A percentile compares a stretch with the other conserved stretches of the same genome.
Conservation (phyloP, 2,888 invertebrate genomes). For the Eudasyphora cyanicolor region DNA sequence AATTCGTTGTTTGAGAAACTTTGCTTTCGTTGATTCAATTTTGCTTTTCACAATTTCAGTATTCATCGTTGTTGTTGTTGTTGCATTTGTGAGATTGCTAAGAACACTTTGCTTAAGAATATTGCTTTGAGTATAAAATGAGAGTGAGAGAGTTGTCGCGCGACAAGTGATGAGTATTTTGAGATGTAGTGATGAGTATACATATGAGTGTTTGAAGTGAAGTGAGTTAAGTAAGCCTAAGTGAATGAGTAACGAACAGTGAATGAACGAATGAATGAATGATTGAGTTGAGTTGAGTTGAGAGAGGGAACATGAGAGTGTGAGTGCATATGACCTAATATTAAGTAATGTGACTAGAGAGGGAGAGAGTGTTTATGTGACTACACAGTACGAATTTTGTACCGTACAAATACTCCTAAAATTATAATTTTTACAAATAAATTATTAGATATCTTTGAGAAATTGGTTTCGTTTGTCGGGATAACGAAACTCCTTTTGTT, state of each 20-base stretch:
- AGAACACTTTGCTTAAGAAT: conserved; percentile 57
- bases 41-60: conserved; percentile 74
- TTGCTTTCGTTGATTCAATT: conserved; percentile 77
- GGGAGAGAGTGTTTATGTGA: conserved; percentile 10
- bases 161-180: conserved; percentile 29
- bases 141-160: conserved; percentile 39
- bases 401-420: conserved; percentile 4
- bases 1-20: conserved; percentile 81
- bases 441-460: conserved; percentile 38
- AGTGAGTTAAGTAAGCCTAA: conserved; percentile 54
- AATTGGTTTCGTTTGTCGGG: conserved; percentile 30
- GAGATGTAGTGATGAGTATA: conserved; percentile 16
- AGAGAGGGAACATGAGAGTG: background rate
- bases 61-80: too few relatives aligned
- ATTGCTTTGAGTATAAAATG: conserved; percentile 64
- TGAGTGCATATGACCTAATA: conserved; percentile 18
- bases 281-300: background rate
- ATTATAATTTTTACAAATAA: background rate
- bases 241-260: conserved; percentile 25
- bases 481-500: background rate
- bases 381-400: background rate
- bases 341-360: conserved; percentile 24
- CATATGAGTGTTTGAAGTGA: too few relatives aligned
- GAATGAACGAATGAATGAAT: too few relatives aligned
- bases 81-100: conserved; percentile 72